Base-by-base conservation (phyloP, 2,888 invertebrate species). In the Drosophila neonasuta region DNA sequence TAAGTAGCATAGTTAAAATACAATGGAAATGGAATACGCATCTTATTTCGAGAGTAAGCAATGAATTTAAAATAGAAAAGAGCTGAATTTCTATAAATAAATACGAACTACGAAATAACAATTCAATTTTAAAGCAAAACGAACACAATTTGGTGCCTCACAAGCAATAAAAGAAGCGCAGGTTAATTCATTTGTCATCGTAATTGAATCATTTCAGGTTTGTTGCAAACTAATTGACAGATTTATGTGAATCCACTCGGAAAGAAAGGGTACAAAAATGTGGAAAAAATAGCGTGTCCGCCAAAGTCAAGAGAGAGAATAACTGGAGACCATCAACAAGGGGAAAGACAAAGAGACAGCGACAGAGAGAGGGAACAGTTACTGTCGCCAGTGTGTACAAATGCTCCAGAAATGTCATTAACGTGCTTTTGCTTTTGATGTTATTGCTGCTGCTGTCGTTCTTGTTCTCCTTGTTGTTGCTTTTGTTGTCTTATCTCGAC, bases 401-500 rank as follows among this genome's bases (percentile, higher is more conserved):
- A 73, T 83, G 80, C 81, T 83, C 84, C 60, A 83, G 74, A 74
- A 80, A 79, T 72, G 79, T 83, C 81, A 80, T 82, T 80, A 80
- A 72, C 71, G 67, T 73, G 76, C 65, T 71, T 68, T 68, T 69
- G 71, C 74, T 66, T 77, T 81, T 67, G 60, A 52, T 74, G 62
- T 68, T 56, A 20, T 49, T 67, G 36, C 30, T 42, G 17, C 15
- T 45, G 32, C 17, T 55, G 41, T 15, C 36, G 30, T 29, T 57
- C 20, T 39, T 44, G 58, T 44, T 46, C 24, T 17, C 46, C 13
- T 15, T 50, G n/a, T 29, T 13, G 11, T 57, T 46, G 36, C 41
- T 56, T 54, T 24, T 42, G 60, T 58, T 68, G 70, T 71, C 73
- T 83, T 80, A 80, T 83, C 83, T 78, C 39, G 46, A 68, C 45